Conservation (phyloP, 1,140 invertebrate genomes). For the Antheraea pernyi region DNA sequence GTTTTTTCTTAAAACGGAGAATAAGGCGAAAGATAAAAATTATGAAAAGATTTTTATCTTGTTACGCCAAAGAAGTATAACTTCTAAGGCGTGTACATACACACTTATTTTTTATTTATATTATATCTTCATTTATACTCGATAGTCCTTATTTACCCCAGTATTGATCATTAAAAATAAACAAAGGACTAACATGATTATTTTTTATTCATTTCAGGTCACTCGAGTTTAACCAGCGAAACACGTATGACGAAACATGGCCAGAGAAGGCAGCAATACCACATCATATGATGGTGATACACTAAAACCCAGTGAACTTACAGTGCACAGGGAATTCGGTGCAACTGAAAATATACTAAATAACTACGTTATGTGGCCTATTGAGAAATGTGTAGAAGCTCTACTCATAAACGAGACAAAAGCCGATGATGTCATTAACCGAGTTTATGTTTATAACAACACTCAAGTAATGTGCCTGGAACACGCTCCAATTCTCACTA, state of each 20-base stretch:
- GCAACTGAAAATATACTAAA: constrained; percentile 17
- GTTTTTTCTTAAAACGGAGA: too few relatives aligned
- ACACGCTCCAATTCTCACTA: constrained; percentile 83
- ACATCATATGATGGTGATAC: constrained; percentile 57
- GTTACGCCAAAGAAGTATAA: too few relatives aligned
- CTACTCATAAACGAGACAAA: constrained; percentile 44
- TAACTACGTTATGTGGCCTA: constrained; percentile 41
- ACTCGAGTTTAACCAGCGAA: constrained; percentile 17
- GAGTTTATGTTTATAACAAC: constrained; percentile 53
- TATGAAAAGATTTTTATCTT: too few relatives aligned
- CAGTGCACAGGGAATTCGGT: constrained; percentile 37
- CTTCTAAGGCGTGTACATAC: too few relatives aligned
- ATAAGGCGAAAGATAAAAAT: too few relatives aligned
- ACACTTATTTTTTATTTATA: too few relatives aligned
- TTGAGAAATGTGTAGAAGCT: constrained; percentile 55
- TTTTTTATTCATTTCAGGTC: constrained; percentile 46
- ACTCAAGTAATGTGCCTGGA: constrained; percentile 74
- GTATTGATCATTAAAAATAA: too few relatives aligned
- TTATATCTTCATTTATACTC: too few relatives aligned
- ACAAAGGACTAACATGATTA: neutral
- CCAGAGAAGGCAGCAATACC: constrained; percentile 64
- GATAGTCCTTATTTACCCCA: too few relatives aligned
- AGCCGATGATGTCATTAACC: constrained; percentile 39
- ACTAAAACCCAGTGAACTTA: constrained; percentile 38
- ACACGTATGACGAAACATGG: constrained; percentile 68